Conservation (phyloP, 1,140 invertebrate species). For the Heliconius congener region DNA sequence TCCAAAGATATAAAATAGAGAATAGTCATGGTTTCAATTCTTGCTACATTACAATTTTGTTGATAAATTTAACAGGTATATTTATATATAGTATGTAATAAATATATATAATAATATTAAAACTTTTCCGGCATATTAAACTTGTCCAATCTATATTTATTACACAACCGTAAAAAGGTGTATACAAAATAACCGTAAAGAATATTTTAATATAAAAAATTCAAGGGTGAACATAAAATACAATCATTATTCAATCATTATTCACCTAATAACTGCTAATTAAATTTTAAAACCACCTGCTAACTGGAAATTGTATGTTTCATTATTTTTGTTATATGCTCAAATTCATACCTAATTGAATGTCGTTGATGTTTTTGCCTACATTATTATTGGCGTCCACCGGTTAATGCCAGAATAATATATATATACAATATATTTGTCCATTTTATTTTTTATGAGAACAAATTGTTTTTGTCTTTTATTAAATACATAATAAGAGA, state of each 20-base stretch:
- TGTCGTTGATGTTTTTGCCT: background rate
- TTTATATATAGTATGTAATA: background rate
- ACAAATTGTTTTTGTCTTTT: too few relatives aligned
- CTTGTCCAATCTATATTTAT: conserved; percentile 2
- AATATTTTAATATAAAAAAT: conserved; percentile 1
- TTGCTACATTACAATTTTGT: too few relatives aligned
- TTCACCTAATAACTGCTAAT: conserved; percentile 4
- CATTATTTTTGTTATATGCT: background rate
- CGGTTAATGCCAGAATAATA: background rate
- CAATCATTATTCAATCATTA: background rate
- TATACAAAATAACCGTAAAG: background rate
- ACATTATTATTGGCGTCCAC: background rate
- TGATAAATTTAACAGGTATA: background rate
- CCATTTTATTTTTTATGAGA: too few relatives aligned
- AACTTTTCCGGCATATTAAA: background rate
- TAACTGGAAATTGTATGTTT: background rate
- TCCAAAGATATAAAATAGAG: too few relatives aligned
- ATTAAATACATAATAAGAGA: too few relatives aligned
- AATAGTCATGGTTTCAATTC: too few relatives aligned
- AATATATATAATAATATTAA: background rate
- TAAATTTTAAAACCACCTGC: conserved; percentile 11
- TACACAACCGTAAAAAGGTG: background rate
- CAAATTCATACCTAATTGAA: background rate
- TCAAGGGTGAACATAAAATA: conserved; percentile 8
- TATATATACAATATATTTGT: too few relatives aligned